A percentile compares a stretch with the other conserved stretches of the same genome.
phyloP scores from a whole-genome alignment of 1,140 invertebrate genomes.

The Dreissena rostriformis region DNA sequence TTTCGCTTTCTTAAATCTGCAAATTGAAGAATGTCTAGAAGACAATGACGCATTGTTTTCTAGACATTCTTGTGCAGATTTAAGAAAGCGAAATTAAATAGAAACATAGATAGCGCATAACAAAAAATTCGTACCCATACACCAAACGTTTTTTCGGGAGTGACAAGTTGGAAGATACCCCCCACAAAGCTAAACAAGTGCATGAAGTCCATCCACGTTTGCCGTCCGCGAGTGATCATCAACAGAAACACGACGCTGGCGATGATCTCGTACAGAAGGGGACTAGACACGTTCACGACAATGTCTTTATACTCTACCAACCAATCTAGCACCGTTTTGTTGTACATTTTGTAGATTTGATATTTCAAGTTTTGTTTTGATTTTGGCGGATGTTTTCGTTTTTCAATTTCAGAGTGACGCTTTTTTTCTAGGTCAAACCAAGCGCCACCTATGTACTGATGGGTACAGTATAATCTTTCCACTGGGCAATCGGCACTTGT shows the following conservation, averaged over 20 bases:
- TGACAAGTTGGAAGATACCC: too few relatives aligned
- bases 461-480: too few relatives aligned
- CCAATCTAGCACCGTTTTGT: constrained; percentile 21
- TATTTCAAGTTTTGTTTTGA: constrained; percentile 26
- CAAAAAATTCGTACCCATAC: too few relatives aligned
- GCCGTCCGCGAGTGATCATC: constrained; percentile 1
- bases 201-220: not conserved
- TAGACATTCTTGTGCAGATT: too few relatives aligned
- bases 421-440: not conserved
- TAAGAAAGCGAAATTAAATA: too few relatives aligned
- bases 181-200: not conserved
- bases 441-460: too few relatives aligned
- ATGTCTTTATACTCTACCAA: constrained; percentile 3
- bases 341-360: constrained; percentile 26
- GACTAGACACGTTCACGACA: not conserved
- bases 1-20: too few relatives aligned
- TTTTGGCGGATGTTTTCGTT: constrained; percentile 48
- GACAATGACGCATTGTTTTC: too few relatives aligned
- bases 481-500: too few relatives aligned
- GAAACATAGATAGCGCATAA: too few relatives aligned
- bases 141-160: too few relatives aligned
- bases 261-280: not conserved
- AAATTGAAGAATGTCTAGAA: too few relatives aligned
- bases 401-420: constrained; percentile 20
- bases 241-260: constrained; percentile 20